A percentile compares a stretch with the other conserved stretches of the same genome.
phyloP scores from a whole-genome alignment of 1,140 invertebrate genomes.

The Sesamia nonagrioides region DNA sequence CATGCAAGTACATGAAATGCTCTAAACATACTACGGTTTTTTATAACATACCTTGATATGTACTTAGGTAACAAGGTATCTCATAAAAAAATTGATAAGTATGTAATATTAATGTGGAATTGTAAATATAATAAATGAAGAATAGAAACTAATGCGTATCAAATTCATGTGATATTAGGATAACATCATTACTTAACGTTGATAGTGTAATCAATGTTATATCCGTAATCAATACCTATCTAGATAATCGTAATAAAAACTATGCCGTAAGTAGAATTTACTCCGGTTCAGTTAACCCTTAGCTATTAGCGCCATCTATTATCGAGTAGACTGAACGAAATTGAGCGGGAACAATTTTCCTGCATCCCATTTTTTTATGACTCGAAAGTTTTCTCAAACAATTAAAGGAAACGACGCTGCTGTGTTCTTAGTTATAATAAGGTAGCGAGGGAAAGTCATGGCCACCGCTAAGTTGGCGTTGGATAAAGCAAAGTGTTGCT shows the following conservation, averaged over 20 bases:
- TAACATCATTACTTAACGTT: no score
- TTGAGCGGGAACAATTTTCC: constrained; percentile 1
- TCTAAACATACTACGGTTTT: no score
- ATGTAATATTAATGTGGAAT: no score
- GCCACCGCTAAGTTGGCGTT: constrained; percentile 55
- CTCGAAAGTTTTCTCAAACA: constrained; percentile 28
- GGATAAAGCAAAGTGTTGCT: constrained; percentile 58
- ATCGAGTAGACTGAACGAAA: neutral
- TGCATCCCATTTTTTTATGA: neutral
- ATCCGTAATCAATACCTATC: neutral
- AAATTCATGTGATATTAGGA: no score
- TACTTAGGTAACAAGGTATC: no score
- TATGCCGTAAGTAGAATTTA: neutral
- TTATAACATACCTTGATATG: no score
- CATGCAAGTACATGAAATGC: no score
- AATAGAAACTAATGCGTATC: no score
- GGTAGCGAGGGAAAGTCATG: constrained; percentile 80
- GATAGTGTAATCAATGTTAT: neutral
- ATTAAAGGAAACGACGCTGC: constrained; percentile 60
- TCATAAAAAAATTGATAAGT: no score
- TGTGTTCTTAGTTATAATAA: constrained; percentile 19
- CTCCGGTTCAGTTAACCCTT: neutral
- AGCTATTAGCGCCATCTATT: constrained; percentile 37
- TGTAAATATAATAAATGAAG: no score
- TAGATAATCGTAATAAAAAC: neutral